phyloP scores from a whole-genome alignment of 2,797 vertebrate species.

The Hyperoplus lanceolatus region DNA sequence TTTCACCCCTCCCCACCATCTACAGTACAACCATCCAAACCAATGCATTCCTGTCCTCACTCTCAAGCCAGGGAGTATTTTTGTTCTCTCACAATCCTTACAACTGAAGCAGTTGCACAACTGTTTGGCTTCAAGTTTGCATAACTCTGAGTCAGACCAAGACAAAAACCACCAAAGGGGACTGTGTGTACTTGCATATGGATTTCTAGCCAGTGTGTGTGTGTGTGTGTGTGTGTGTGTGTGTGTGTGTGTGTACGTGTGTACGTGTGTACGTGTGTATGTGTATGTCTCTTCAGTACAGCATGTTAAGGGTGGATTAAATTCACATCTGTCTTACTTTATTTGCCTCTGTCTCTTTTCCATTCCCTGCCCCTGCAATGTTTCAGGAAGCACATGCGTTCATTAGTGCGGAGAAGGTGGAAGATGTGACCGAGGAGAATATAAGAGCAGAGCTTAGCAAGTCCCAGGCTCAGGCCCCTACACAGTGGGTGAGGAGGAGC shows the following conservation, averaged over 20 bases:
- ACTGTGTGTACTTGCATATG: conserved; percentile 49
- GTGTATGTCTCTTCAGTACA: conserved; percentile 23
- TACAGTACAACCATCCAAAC: conserved; percentile 54
- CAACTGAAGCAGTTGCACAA: conserved; percentile 76
- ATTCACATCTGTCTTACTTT: conserved; percentile 47
- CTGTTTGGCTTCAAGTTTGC: conserved; percentile 68
- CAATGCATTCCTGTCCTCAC: conserved; percentile 56
- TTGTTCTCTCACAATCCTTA: conserved; percentile 54
- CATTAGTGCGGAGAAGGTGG: conserved; percentile 80
- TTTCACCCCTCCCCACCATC: conserved; percentile 18
- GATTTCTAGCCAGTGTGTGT: conserved; percentile 29
- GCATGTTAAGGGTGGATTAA: conserved; percentile 36
- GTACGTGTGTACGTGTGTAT: conserved; percentile 17
- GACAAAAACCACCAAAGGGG: conserved; percentile 64
- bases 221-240: conserved; percentile 19
- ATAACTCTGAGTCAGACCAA: conserved; percentile 63
- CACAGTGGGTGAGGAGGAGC: conserved; percentile 78
- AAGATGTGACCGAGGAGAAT: conserved; percentile 87
- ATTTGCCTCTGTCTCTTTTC: conserved; percentile 24
- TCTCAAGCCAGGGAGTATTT: conserved; percentile 57
- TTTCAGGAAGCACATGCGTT: conserved; percentile 88
- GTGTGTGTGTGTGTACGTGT: conserved; percentile 18
- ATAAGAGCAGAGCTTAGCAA: conserved; percentile 80
- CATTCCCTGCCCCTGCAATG: conserved; percentile 39
- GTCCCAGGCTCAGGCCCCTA: conserved; percentile 66